phyloP scores from a whole-genome alignment of 2,888 invertebrate species.

The Sesia apiformis region DNA sequence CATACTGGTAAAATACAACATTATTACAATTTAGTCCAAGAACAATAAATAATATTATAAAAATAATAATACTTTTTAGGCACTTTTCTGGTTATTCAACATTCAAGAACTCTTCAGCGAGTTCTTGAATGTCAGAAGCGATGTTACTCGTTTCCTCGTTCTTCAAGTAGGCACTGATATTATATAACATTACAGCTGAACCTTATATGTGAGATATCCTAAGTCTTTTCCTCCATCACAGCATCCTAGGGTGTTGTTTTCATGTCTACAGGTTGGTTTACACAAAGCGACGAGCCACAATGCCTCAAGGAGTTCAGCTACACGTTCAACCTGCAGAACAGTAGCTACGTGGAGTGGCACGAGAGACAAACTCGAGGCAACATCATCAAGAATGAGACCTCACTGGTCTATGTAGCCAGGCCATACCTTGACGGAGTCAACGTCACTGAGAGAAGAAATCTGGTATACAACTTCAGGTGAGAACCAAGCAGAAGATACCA shows the following conservation, averaged over 20 bases:
- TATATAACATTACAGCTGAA: no score
- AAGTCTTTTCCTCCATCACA: no score
- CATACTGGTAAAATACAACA: conserved; percentile 78
- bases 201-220: no score
- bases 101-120: no score
- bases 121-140: no score
- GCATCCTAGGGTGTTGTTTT: no score
- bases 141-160: no score
- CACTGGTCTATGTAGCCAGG: conserved; percentile 84
- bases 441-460: conserved; percentile 90
- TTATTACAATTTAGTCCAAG: no score
- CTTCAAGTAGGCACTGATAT: no score
- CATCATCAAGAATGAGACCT: conserved; percentile 77
- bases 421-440: conserved; percentile 88
- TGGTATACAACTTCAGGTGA: conserved; percentile 87
- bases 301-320: conserved; percentile 90
- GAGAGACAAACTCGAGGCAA: conserved; percentile 80
- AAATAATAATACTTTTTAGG: no score
- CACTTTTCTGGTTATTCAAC: no score
- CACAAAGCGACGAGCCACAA: conserved; percentile 83
- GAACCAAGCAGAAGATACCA: background rate
- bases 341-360: conserved; percentile 88
- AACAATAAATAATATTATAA: no score
- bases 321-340: conserved; percentile 78
- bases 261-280: conserved; percentile 81